A percentile compares a stretch with the other conserved stretches of the same genome.
phyloP scores from a whole-genome alignment of 2,888 invertebrate species.

The Protodeltote pygarga region DNA sequence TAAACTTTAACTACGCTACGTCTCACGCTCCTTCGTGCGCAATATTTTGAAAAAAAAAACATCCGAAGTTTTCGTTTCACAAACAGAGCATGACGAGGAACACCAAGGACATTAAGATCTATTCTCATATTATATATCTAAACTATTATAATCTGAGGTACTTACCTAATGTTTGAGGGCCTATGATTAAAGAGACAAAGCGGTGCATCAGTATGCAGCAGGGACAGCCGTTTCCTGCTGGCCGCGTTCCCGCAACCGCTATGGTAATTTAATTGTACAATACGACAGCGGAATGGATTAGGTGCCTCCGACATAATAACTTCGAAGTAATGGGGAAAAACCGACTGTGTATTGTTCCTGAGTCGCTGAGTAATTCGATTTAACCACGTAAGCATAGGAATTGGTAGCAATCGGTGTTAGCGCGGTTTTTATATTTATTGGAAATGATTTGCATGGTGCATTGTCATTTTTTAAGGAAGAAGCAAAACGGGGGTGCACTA shows the following conservation, averaged over 20 bases:
- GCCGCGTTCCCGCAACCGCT: slow-evolving; percentile 75
- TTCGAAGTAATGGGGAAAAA: slow-evolving; percentile 58
- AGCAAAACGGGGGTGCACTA: too few relatives aligned
- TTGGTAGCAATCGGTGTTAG: slow-evolving; percentile 15
- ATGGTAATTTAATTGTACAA: slow-evolving; percentile 81
- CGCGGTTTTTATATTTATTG: too few relatives aligned
- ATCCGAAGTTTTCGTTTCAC: too few relatives aligned
- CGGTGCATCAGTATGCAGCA: slow-evolving; percentile 73
- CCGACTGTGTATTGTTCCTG: slow-evolving; percentile 55
- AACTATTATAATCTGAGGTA: slow-evolving; percentile 14
- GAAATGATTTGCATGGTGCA: too few relatives aligned
- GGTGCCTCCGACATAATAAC: slow-evolving; percentile 51
- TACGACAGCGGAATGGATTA: slow-evolving; percentile 64
- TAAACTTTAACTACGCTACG: too few relatives aligned
- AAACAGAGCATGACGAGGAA: background rate
- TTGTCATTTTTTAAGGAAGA: too few relatives aligned
- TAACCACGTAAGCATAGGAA: slow-evolving; percentile 15
- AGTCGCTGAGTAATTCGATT: slow-evolving; percentile 40
- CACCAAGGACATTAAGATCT: slow-evolving; percentile 12
- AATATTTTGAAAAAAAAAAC: too few relatives aligned
- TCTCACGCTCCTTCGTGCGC: too few relatives aligned
- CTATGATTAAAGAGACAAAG: slow-evolving; percentile 44
- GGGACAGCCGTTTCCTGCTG: slow-evolving; percentile 73
- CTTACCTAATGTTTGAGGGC: slow-evolving; percentile 23
- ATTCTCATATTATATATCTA: slow-evolving; percentile 10